These are phyloP conservation scores for Brotula barbata DNA, from an alignment of 2,797 vertebrate species.

Conservation along the genomic window DNA sequence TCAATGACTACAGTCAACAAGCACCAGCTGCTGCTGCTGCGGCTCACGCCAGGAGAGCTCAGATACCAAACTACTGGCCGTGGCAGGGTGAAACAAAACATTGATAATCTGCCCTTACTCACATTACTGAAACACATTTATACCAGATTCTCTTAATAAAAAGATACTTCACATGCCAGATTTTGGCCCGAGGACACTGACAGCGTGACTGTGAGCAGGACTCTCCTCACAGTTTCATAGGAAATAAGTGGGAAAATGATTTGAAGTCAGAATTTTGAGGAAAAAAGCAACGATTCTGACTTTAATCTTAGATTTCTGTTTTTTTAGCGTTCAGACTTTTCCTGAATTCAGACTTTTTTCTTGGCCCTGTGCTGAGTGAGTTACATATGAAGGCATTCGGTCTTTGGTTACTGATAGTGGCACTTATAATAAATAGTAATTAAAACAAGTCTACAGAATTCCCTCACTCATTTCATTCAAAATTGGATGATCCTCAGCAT, in stretches of 20 bases:
- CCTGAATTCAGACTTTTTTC: no score
- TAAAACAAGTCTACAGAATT: slow-evolving; percentile 45
- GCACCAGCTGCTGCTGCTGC: slow-evolving; percentile 56
- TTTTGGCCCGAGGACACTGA: slow-evolving; percentile 13
- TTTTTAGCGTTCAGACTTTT: no score
- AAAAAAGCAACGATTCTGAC: no score
- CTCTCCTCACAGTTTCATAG: not conserved
- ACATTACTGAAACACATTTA: slow-evolving; percentile 31
- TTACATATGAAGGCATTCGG: slow-evolving; percentile 64
- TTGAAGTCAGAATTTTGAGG: no score
- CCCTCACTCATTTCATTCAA: slow-evolving; percentile 35
- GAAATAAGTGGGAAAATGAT: no score
- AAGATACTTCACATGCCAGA: slow-evolving; percentile 40
- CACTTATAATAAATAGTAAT: slow-evolving; percentile 61
- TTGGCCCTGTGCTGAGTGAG: slow-evolving; percentile 19
- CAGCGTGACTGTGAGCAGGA: slow-evolving; percentile 2
- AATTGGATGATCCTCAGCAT: slow-evolving; percentile 34
- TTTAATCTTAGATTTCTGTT: no score
- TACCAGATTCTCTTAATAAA: slow-evolving; percentile 25
- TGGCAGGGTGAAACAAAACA: slow-evolving; percentile 16
- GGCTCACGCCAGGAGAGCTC: not conserved
- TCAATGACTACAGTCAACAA: slow-evolving; percentile 53
- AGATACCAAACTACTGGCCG: slow-evolving; percentile 46
- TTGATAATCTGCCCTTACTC: slow-evolving; percentile 8
- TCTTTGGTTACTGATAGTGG: slow-evolving; percentile 69